These are phyloP conservation scores for Torymus auratus DNA, from an alignment of 2,888 invertebrate genomes.

Conservation along the genomic window DNA sequence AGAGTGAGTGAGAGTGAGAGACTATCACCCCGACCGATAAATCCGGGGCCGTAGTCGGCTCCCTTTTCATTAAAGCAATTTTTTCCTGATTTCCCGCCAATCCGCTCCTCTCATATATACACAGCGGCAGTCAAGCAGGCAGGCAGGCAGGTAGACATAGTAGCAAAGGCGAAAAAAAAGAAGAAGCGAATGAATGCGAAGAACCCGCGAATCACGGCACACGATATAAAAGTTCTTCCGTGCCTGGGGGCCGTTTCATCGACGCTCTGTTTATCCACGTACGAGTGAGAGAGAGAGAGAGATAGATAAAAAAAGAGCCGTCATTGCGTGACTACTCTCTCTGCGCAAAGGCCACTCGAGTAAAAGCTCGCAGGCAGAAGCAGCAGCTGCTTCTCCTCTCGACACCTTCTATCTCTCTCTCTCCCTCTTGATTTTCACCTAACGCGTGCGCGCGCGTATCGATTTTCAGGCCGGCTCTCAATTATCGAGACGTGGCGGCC, in stretches of 20 bases:
- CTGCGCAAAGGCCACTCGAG: constrained; percentile 21
- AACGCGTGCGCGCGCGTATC: no score
- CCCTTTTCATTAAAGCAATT: constrained; percentile 29
- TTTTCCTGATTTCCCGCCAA: constrained; percentile 4
- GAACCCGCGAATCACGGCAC: neutral
- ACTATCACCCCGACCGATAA: neutral
- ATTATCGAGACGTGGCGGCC: no score
- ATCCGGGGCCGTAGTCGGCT: neutral
- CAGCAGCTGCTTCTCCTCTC: no score
- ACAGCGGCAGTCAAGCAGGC: neutral
- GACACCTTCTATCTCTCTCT: no score
- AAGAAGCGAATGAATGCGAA: neutral
- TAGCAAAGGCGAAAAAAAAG: neutral
- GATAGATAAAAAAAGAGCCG: constrained; percentile 16
- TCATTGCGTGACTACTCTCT: constrained; percentile 15
- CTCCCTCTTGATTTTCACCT: no score
- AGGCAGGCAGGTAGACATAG: no score
- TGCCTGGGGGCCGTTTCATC: constrained; percentile 15
- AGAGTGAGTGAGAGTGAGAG: no score
- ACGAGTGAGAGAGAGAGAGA: neutral
- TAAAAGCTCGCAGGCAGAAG: neutral
- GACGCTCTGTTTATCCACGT: neutral
- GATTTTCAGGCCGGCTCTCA: no score
- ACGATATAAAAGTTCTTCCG: constrained; percentile 34
- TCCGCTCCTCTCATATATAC: neutral